Evolutionary conservation across 2,113 vertebrate species (phyloP).

Genomic region (Zosterops lateralis): DNA sequence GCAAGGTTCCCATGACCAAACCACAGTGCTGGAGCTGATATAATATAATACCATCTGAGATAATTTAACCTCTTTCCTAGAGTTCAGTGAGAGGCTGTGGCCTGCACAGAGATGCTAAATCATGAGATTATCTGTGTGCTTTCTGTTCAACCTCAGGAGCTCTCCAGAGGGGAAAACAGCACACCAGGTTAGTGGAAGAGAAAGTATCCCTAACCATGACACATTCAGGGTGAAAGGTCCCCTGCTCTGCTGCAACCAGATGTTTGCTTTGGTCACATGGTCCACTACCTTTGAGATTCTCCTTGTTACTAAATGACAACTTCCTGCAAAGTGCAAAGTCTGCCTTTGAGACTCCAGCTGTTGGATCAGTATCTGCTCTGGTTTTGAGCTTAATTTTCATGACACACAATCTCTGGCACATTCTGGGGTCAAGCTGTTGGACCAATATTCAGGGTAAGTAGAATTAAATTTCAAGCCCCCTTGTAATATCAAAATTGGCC

Average conservation of each 20-base stretch:
- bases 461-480: neutral
- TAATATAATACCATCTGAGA: neutral
- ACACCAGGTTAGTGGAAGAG: neutral
- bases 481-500: neutral
- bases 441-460: neutral
- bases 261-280: neutral
- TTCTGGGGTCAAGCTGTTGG: neutral
- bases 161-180: neutral
- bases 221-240: neutral
- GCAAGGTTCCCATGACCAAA: neutral
- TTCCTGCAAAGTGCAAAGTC: neutral
- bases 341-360: neutral
- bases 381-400: neutral
- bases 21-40: neutral
- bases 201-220: accelerated
- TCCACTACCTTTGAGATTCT: neutral
- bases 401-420: neutral
- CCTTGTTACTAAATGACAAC: neutral
- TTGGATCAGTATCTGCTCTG: neutral
- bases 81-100: neutral
- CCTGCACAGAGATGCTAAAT: neutral
- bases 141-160: neutral
- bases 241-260: neutral
- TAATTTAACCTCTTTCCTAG: neutral
- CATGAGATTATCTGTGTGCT: neutral